These are phyloP conservation scores for Heterohyrax brucei DNA, from an alignment of 2,797 vertebrate genomes.

Conservation along the genomic window DNA sequence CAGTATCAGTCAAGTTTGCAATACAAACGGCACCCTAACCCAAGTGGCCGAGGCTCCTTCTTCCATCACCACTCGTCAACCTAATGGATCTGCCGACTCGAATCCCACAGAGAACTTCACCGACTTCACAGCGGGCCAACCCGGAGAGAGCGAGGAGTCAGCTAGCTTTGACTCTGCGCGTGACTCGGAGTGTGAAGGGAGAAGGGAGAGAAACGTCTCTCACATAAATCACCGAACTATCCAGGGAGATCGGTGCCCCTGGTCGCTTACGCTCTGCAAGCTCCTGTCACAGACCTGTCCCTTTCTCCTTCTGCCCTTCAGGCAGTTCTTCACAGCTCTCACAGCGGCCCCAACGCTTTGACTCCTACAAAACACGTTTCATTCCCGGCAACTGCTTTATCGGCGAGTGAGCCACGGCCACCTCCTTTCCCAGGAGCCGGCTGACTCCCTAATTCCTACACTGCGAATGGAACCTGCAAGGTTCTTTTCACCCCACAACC, in stretches of 20 bases:
- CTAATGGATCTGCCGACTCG: constrained; percentile 78
- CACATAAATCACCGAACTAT: constrained; percentile 4
- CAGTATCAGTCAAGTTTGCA: constrained; percentile 74
- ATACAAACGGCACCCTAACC: constrained; percentile 76
- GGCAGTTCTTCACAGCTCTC: not conserved
- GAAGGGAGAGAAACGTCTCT: not conserved
- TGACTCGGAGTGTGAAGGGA: constrained; percentile 52
- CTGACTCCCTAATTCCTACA: not conserved
- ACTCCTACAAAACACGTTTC: not conserved
- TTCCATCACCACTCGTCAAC: constrained; percentile 76
- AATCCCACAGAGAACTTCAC: constrained; percentile 56
- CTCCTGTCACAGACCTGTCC: constrained; percentile 42
- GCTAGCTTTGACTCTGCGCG: constrained; percentile 29
- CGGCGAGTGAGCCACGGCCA: not conserved
- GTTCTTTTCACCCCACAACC: not conserved
- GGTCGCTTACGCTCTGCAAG: not conserved
- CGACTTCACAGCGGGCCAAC: constrained; percentile 23
- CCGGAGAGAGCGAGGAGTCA: constrained; percentile 53
- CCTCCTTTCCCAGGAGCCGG: not conserved
- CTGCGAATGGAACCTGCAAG: not conserved
- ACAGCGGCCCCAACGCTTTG: constrained; percentile 41
- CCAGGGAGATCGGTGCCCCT: not conserved
- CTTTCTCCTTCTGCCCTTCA: constrained; percentile 44
- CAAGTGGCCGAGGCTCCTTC: constrained; percentile 65
- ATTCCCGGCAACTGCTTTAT: not conserved